Conservation (phyloP, 2,888 invertebrate species). For the Drosophila anceps region DNA sequence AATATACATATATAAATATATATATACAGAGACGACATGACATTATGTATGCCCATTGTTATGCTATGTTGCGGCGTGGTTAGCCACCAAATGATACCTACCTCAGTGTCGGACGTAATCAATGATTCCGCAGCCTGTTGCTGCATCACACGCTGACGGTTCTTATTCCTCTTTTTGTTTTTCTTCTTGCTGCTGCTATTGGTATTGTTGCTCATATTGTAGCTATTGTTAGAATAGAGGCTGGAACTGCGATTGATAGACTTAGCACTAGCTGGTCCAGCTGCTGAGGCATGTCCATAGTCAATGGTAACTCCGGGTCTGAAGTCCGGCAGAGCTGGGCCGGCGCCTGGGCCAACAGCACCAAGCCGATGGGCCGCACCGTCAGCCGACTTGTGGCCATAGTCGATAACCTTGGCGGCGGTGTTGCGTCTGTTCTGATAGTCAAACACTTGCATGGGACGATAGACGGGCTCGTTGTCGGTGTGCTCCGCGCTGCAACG, state of each 20-base stretch:
- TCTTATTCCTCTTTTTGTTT: conserved; percentile 44
- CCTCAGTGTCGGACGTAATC: conserved; percentile 14
- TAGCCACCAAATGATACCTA: conserved; percentile 20
- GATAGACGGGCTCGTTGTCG: conserved; percentile 86
- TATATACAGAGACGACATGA: conserved; percentile 8
- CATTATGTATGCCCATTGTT: conserved; percentile 7
- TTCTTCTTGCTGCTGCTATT: conserved; percentile 30
- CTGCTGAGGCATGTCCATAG: conserved; percentile 87
- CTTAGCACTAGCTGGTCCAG: background rate
- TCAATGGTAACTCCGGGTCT: conserved; percentile 90
- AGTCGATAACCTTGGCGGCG: conserved; percentile 89
- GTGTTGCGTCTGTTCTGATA: conserved; percentile 88
- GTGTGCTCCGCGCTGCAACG: conserved; percentile 58
- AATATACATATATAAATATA: too few species aligned
- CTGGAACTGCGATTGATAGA: conserved; percentile 14
- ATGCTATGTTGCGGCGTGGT: background rate
- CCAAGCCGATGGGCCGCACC: conserved; percentile 5
- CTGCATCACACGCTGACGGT: conserved; percentile 24
- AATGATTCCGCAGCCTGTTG: conserved; percentile 1
- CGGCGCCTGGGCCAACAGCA: conserved; percentile 13
- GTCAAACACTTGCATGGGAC: conserved; percentile 89
- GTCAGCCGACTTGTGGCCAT: conserved; percentile 88
- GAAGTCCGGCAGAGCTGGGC: conserved; percentile 84
- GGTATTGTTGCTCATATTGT: background rate
- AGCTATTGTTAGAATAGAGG: background rate